Percentiles rank a stretch among this genome's conserved stretches.
Conservation (phyloP, 2,797 vertebrate species). For the Karalla daura region DNA sequence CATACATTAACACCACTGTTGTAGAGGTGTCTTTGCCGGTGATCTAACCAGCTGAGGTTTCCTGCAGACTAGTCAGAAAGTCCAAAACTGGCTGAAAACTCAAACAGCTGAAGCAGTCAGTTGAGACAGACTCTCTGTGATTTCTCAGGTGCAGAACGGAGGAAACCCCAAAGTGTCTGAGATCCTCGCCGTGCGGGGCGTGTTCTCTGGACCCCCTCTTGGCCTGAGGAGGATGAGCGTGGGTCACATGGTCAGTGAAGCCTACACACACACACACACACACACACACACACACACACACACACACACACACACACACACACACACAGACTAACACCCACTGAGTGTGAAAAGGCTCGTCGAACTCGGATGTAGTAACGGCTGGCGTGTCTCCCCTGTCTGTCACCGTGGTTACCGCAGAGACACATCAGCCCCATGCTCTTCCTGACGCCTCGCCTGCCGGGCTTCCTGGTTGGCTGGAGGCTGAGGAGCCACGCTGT, state of each 20-base stretch:
- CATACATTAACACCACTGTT: too few relatives aligned
- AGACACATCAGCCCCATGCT: constrained; percentile 87
- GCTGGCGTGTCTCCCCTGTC: not conserved
- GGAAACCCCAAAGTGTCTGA: constrained; percentile 82
- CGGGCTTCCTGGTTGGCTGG: constrained; percentile 79
- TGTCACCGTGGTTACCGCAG: constrained; percentile 66
- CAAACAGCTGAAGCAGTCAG: too few relatives aligned
- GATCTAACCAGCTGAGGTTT: too few relatives aligned
- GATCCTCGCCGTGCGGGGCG: constrained; percentile 82
- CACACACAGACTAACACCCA: not conserved
- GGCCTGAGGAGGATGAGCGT: constrained; percentile 78
- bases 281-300: not conserved
- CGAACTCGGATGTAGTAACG: not conserved
- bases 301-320: not conserved
- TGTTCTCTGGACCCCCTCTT: constrained; percentile 86
- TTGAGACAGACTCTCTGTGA: not conserved
- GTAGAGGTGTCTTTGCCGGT: too few relatives aligned
- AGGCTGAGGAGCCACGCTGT: constrained; percentile 85
- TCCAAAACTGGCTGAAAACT: too few relatives aligned
- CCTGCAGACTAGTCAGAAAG: too few relatives aligned
- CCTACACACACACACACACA: not conserved
- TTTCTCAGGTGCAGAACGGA: constrained; percentile 85
- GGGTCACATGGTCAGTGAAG: constrained; percentile 86
- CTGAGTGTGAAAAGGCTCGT: not conserved
- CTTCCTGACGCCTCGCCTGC: constrained; percentile 89